Evolutionary conservation across 2,797 vertebrate genomes (phyloP).

Genomic region (Rallus crepitans): DNA sequence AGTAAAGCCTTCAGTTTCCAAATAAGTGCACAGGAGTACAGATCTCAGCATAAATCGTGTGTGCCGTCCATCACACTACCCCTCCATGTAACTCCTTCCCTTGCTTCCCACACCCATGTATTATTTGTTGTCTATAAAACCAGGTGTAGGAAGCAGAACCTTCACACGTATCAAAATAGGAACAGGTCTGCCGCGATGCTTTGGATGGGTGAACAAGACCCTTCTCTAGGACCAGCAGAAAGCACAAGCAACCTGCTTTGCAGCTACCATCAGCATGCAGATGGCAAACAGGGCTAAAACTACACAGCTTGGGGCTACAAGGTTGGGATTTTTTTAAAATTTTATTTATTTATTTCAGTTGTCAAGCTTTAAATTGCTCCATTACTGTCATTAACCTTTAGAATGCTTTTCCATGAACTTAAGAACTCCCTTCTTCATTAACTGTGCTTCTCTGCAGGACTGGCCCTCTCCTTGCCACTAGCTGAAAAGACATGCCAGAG

Average conservation of each 20-base stretch:
- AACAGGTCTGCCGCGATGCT: fast-evolving
- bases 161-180: fast-evolving
- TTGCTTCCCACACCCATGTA: background rate
- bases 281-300: background rate
- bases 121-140: background rate
- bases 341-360: background rate
- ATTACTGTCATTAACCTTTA: background rate
- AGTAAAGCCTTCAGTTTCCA: background rate
- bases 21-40: background rate
- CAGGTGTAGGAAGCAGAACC: background rate
- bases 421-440: background rate
- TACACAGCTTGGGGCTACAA: background rate
- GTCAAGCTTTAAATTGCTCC: background rate
- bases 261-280: background rate
- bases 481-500: background rate
- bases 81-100: background rate
- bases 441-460: background rate
- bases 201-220: background rate
- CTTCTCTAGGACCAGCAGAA: background rate
- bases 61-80: background rate
- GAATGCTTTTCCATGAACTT: background rate
- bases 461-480: background rate
- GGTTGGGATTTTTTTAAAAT: too few relatives aligned
- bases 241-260: background rate
- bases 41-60: background rate